phyloP scores from a whole-genome alignment of 2,888 invertebrate species.

The Gonocerus acuteangulatus region DNA sequence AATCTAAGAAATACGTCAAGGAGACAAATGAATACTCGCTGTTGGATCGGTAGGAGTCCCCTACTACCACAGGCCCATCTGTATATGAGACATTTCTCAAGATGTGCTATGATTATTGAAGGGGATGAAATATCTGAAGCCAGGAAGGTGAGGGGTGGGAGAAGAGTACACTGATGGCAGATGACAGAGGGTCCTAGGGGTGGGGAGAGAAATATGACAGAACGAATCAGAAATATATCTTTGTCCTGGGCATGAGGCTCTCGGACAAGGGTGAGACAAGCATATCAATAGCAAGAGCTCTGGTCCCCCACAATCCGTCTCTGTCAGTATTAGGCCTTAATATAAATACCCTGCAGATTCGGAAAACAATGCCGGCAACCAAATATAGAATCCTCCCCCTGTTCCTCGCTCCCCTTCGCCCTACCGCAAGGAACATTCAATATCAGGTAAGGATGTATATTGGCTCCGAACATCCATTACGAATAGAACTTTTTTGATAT shows the following conservation, averaged over 20 bases:
- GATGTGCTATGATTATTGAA: background rate
- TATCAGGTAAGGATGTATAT: too few relatives aligned
- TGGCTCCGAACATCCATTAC: too few relatives aligned
- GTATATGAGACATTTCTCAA: too few relatives aligned
- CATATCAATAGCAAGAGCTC: constrained; percentile 23
- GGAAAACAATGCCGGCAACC: background rate
- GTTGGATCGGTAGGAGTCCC: too few relatives aligned
- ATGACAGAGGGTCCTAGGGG: background rate
- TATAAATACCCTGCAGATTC: constrained; percentile 6
- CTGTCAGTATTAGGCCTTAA: constrained; percentile 16
- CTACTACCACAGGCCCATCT: too few relatives aligned
- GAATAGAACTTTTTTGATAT: too few relatives aligned
- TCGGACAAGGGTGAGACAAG: constrained; percentile 10
- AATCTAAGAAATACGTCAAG: too few relatives aligned
- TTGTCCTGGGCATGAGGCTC: constrained; percentile 12
- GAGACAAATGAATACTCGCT: too few relatives aligned
- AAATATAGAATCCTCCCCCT: too few relatives aligned
- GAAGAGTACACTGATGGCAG: background rate
- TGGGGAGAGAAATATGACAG: constrained; percentile 12
- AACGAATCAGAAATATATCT: constrained; percentile 23
- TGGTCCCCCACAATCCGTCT: constrained; percentile 11
- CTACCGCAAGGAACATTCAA: too few relatives aligned
- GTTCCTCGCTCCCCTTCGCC: too few relatives aligned
- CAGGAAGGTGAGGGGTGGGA: constrained; percentile 12
- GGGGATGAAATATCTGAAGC: constrained; percentile 12